phyloP scores from a whole-genome alignment of 2,797 vertebrate genomes.

The Artibeus lituratus region DNA sequence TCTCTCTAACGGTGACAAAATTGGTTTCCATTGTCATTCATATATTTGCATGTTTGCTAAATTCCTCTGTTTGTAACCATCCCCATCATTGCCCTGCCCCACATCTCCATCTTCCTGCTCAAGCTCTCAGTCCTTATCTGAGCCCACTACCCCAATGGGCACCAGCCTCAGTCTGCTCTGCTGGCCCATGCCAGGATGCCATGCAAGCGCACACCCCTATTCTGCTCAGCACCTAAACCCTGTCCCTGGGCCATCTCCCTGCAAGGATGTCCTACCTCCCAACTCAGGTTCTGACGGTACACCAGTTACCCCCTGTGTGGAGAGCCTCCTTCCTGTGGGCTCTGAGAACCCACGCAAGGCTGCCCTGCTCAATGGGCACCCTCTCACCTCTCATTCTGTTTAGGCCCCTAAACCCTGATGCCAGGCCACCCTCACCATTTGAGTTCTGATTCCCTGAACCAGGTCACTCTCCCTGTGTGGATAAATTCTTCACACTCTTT shows the following conservation, averaged over 20 bases:
- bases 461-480: background rate
- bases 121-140: background rate
- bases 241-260: background rate
- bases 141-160: background rate
- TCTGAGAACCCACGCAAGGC: background rate
- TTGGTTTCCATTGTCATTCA: background rate
- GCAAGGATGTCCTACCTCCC: background rate
- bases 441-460: background rate
- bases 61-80: background rate
- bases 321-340: background rate
- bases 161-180: background rate
- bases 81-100: background rate
- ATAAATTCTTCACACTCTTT: background rate
- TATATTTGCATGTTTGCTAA: background rate
- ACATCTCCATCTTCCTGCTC: background rate
- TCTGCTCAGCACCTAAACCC: background rate
- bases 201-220: background rate
- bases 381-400: background rate
- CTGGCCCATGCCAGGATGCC: background rate
- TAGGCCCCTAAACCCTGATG: background rate
- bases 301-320: background rate
- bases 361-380: background rate
- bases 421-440: background rate
- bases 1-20: background rate
- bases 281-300: background rate